Base-by-base conservation (phyloP, 30 jellyfish, hydroid and myxozoan species). In the Rhopilema esculentum region DNA sequence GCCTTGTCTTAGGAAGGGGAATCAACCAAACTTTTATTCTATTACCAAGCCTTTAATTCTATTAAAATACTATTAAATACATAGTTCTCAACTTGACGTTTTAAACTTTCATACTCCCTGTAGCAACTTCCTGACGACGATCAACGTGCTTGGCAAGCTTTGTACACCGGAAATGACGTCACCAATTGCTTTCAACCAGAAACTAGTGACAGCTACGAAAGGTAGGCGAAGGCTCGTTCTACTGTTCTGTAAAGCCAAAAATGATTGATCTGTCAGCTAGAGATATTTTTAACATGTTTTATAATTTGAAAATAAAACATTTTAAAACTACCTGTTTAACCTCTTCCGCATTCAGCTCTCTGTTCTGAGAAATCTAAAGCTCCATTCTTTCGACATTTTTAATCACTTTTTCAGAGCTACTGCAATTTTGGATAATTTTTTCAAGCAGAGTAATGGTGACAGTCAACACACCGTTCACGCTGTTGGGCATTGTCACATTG, bases 401-500 rank as follows among this genome's bases (percentile, higher is more conserved):
- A 19, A 7, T 79, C 50, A 7, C 53, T 50, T 0, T 53, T 89
- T 80, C 67, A 93, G 98, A 75, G 97, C 98, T 9, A 29, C 62
- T 25, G 75, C 8, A 16, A 18, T 88, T 17, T 85, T 88, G 22
- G 84, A 93, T 69, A 24, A 50, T 15, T 93, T 93, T 89, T 93
- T 93, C 66, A 49, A 22, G 0, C 89, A 77, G 61, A 75, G 64
- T 26, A 89, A 89, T 68, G 97, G 96, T n/a, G 90, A 78, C 25
- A 71, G 82, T 16, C 86, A 80, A 29, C 91, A 65, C 40, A 18
- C 48, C 15, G 94, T 93, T 24, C 97, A 89, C 78, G 98, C 98
- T 0, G 83, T 93, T 64, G 98, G 98, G 22, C 98, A 93, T 64
- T 93, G 98, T 67, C 98, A 93, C 63, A 93, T 93, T 18, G 98